These are phyloP conservation scores for Heterocephalus glaber DNA, from an alignment of 2,113 vertebrate genomes.

Conservation along the genomic window DNA sequence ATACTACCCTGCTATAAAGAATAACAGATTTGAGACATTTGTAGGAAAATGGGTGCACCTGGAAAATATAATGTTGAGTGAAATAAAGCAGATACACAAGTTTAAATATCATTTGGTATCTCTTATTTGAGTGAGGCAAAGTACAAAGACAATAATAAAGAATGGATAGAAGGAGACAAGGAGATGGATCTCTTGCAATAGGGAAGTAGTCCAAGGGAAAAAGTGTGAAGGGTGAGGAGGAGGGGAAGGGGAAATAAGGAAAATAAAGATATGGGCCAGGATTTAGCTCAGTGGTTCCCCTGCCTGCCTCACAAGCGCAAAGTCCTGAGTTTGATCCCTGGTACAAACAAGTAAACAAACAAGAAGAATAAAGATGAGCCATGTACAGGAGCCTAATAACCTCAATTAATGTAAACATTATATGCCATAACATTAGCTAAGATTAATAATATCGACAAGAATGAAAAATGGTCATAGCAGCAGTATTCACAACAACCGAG, in stretches of 20 bases:
- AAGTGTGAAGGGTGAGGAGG: not conserved
- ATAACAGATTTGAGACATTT: not conserved
- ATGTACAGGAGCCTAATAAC: not conserved
- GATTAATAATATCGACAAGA: not conserved
- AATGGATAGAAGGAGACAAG: not conserved
- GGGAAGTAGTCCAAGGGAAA: not conserved
- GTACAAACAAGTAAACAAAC: too few species aligned
- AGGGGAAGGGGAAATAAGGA: not conserved
- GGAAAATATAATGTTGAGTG: not conserved
- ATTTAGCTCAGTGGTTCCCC: too few species aligned
- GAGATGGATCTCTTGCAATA: not conserved
- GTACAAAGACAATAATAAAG: not conserved
- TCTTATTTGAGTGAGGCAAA: not conserved
- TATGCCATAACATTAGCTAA: not conserved
- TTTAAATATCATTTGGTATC: not conserved
- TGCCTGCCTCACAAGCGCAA: too few species aligned
- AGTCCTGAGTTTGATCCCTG: too few species aligned
- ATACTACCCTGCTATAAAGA: not conserved
- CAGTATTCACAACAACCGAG: too few species aligned
- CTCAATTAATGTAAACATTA: not conserved
- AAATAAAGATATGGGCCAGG: not conserved
- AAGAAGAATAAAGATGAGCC: too few species aligned
- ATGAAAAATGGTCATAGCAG: not conserved
- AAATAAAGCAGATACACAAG: not conserved
- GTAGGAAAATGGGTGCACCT: not conserved